Percentiles rank a stretch among this genome's conserved stretches.
phyloP scores from a whole-genome alignment of 2,113 vertebrate species.

The Oryzias javanicus region DNA sequence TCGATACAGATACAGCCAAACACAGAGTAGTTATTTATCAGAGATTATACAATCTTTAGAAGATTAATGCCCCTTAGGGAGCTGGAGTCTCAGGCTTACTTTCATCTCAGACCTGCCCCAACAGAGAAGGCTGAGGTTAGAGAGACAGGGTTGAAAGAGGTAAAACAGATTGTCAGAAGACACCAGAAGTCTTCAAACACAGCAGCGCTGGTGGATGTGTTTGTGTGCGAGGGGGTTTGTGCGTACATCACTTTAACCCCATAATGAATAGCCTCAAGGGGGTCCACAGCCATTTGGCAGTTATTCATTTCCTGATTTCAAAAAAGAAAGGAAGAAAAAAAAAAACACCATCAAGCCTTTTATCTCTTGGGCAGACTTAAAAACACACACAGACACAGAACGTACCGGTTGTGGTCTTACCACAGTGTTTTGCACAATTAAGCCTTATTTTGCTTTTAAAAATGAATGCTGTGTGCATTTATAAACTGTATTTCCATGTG shows the following conservation, averaged over 20 bases:
- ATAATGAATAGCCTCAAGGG: conserved; percentile 87
- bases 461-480: conserved; percentile 54
- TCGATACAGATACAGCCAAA: conserved; percentile 81
- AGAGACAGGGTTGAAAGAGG: conserved; percentile 51
- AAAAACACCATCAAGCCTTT: conserved; percentile 49
- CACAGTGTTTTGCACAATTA: conserved; percentile 82
- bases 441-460: conserved; percentile 81
- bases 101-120: conserved; percentile 88
- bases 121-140: conserved; percentile 72
- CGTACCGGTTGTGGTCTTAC: conserved; percentile 81
- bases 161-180: conserved; percentile 52
- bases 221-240: conserved; percentile 28
- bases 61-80: conserved; percentile 83
- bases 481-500: conserved; percentile 7
- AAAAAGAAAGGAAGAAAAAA: conserved; percentile 23
- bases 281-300: conserved; percentile 85
- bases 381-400: conserved; percentile 2
- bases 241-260: conserved; percentile 77
- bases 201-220: conserved; percentile 37
- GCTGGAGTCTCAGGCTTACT: conserved; percentile 84
- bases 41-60: conserved; percentile 85
- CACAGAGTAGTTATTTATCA: conserved; percentile 83
- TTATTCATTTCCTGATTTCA: conserved; percentile 85
- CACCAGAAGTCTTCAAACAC: conserved; percentile 59
- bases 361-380: conserved; percentile 44